Evolutionary conservation across 1,140 invertebrate species (phyloP).

Genomic region (Caenorhabditis brenneri): DNA sequence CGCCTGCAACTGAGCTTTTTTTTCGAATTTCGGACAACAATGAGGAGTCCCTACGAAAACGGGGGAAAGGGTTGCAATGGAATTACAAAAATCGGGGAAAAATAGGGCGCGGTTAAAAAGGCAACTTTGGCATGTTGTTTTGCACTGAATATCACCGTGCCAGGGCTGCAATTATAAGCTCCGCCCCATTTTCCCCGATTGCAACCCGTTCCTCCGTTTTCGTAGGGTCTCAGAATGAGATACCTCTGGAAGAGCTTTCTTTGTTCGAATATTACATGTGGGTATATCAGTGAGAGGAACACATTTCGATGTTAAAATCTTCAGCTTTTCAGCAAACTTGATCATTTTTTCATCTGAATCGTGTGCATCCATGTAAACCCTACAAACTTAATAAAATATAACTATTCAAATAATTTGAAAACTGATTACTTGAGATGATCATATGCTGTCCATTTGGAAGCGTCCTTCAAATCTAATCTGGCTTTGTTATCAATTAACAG

Average conservation of each 20-base stretch:
- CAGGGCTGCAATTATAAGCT: too few species aligned
- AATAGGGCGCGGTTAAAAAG: too few species aligned
- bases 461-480: neutral
- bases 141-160: too few species aligned
- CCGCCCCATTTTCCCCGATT: too few species aligned
- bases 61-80: too few species aligned
- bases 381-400: neutral
- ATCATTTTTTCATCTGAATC: neutral
- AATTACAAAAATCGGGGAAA: too few species aligned
- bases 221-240: too few species aligned
- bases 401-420: neutral
- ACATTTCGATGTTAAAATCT: neutral
- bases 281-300: neutral
- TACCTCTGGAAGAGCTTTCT: neutral
- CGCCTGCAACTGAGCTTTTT: neutral
- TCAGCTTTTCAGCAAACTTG: neutral
- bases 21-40: too few species aligned
- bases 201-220: too few species aligned
- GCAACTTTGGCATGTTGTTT: too few species aligned
- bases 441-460: neutral
- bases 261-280: neutral
- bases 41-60: too few species aligned
- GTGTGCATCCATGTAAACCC: neutral
- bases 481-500: slow-evolving; percentile 34
- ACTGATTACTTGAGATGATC: neutral